Evolutionary conservation across 2,113 vertebrate genomes (phyloP).

Genomic region (Pterocles burchelli): DNA sequence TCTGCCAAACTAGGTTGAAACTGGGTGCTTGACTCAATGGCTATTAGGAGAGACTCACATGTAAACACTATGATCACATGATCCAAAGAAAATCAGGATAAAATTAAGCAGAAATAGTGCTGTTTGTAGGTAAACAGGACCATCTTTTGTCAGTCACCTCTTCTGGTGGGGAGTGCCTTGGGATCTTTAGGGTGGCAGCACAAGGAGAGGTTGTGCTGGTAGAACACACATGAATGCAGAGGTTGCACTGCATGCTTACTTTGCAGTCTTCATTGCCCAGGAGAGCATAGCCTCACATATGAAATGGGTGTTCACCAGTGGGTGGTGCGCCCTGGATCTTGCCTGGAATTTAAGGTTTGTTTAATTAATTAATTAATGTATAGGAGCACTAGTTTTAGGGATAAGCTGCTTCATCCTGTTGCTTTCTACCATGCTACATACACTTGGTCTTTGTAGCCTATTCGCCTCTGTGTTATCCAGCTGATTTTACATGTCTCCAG

Average conservation of each 20-base stretch:
- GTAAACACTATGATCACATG: background rate
- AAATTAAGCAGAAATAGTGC: background rate
- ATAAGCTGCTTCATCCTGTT: background rate
- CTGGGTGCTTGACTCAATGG: background rate
- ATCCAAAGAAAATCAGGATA: background rate
- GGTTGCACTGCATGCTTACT: background rate
- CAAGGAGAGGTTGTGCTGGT: background rate
- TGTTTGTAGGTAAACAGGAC: background rate
- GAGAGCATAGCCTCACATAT: background rate
- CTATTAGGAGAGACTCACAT: background rate
- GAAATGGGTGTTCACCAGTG: background rate
- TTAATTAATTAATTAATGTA: background rate
- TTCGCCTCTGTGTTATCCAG: background rate
- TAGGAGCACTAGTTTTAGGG: background rate
- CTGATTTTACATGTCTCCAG: background rate
- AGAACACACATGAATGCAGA: background rate
- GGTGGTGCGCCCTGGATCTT: background rate
- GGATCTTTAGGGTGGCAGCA: background rate
- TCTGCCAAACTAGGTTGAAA: background rate
- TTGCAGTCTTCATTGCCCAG: background rate
- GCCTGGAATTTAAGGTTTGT: background rate
- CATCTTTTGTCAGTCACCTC: background rate
- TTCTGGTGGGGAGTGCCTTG: background rate
- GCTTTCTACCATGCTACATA: background rate
- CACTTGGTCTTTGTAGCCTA: background rate